Evolutionary conservation across 1,140 invertebrate species (phyloP).

Genomic region (Drosophila athabasca): DNA sequence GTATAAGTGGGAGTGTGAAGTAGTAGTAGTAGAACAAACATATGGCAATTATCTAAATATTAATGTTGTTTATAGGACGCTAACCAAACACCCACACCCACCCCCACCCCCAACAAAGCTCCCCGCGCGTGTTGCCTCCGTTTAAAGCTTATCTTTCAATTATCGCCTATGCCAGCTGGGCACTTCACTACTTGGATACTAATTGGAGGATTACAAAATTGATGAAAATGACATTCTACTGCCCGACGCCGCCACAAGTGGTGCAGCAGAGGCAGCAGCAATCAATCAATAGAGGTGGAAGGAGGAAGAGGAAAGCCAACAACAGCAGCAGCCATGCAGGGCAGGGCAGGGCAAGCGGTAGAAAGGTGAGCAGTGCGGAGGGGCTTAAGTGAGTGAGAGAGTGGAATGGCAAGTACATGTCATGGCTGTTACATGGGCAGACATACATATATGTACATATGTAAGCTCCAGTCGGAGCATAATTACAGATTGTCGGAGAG

Average conservation of each 20-base stretch:
- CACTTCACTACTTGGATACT: slow-evolving; percentile 18
- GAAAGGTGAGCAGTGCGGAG: background rate
- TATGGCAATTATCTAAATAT: slow-evolving; percentile 7
- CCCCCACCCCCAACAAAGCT: no score
- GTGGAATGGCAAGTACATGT: slow-evolving; percentile 21
- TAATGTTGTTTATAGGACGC: background rate
- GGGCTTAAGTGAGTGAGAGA: background rate
- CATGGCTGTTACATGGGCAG: slow-evolving; percentile 28
- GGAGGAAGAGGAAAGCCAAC: no score
- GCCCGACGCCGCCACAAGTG: background rate
- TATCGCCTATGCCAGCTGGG: slow-evolving; percentile 16
- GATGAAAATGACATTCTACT: slow-evolving; percentile 1
- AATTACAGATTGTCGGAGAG: no score
- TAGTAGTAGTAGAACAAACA: no score
- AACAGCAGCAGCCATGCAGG: slow-evolving; percentile 9
- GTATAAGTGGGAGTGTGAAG: background rate
- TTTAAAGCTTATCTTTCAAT: slow-evolving; percentile 29
- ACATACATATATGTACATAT: background rate
- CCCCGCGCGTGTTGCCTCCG: background rate
- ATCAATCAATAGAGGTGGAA: slow-evolving; percentile 25
- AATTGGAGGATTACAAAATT: slow-evolving; percentile 29
- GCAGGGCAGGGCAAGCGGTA: background rate
- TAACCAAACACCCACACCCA: no score
- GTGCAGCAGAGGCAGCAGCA: background rate
- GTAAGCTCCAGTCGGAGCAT: no score